Conservation (phyloP, 2,113 vertebrate species). For the Microtus ochrogaster region DNA sequence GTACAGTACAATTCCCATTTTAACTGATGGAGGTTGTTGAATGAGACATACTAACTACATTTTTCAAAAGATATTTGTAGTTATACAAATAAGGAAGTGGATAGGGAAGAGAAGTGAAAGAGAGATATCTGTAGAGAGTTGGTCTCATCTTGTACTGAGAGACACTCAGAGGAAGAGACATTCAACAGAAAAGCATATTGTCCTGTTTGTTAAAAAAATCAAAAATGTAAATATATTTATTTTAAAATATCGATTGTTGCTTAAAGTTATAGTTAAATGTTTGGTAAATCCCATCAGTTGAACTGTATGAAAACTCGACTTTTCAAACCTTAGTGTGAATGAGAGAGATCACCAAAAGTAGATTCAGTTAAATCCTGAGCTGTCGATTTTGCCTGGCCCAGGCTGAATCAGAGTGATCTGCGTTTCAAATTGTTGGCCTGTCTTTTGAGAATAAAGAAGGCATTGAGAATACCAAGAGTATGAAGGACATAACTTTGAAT, state of each 20-base stretch:
- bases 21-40: neutral
- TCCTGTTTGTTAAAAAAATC: neutral
- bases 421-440: neutral
- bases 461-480: neutral
- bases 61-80: neutral
- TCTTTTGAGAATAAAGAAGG: neutral
- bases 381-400: neutral
- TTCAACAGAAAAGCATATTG: neutral
- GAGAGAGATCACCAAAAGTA: neutral
- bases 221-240: neutral
- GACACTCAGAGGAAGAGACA: neutral
- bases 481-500: neutral
- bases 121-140: neutral
- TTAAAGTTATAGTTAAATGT: neutral
- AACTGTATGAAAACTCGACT: neutral
- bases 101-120: neutral
- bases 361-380: accelerated
- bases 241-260: neutral
- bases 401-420: neutral
- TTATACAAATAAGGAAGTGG: neutral
- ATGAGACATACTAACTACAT: neutral
- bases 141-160: neutral
- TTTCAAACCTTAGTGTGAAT: neutral
- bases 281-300: neutral
- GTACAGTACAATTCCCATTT: neutral